phyloP scores from a whole-genome alignment of 2,113 vertebrate genomes.

The Recurvirostra avosetta region DNA sequence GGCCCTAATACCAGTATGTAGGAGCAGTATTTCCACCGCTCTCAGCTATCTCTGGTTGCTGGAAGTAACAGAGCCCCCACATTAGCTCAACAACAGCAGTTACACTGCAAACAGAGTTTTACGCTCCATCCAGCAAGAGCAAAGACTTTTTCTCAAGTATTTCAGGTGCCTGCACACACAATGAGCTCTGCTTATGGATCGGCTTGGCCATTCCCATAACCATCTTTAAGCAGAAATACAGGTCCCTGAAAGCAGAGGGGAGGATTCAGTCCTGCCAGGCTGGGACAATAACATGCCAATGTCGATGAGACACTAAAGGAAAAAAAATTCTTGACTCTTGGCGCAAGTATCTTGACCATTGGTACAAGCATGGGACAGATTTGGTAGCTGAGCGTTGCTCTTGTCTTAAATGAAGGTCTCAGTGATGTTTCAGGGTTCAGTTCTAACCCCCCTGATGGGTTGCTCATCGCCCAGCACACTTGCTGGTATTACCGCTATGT shows the following conservation, averaged over 20 bases:
- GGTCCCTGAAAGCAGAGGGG: not conserved
- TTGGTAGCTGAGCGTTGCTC: not conserved
- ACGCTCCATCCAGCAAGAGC: not conserved
- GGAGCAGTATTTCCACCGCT: not conserved
- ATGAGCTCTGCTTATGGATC: not conserved
- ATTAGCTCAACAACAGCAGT: not conserved
- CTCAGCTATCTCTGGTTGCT: not conserved
- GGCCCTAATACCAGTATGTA: not conserved
- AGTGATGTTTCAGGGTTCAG: not conserved
- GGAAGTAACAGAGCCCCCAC: not conserved
- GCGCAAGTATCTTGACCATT: not conserved
- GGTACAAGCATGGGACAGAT: too few species aligned
- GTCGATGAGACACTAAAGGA: not conserved
- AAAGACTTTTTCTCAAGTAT: not conserved
- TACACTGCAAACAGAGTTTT: not conserved
- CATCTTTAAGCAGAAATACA: not conserved
- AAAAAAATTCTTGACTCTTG: not conserved
- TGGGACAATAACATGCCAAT: not conserved
- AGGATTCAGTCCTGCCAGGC: not conserved
- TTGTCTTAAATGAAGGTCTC: not conserved
- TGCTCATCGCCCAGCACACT: not conserved
- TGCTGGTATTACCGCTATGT: not conserved
- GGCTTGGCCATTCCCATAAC: not conserved
- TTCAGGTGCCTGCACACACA: not conserved
- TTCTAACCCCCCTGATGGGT: not conserved